Percentiles rank a stretch among this genome's conserved stretches.
Conservation (phyloP, 2,888 invertebrate species). For the Harmothoe impar region DNA sequence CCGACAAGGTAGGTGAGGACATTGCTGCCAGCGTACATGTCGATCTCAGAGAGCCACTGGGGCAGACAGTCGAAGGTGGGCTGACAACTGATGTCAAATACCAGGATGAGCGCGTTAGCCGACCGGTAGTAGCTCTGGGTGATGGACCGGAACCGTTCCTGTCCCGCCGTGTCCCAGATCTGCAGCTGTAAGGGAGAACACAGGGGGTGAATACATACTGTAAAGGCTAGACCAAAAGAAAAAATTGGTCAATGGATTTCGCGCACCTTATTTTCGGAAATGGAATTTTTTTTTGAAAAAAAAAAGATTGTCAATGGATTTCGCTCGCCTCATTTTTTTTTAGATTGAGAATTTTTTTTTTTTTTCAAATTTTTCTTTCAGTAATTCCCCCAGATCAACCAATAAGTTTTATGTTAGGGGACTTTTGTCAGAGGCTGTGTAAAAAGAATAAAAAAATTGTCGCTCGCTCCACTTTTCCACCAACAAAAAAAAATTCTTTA, state of each 20-base stretch:
- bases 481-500: too few species aligned
- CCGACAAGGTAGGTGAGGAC: slow-evolving; percentile 97
- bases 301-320: too few species aligned
- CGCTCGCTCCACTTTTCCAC: too few species aligned
- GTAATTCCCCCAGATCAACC: too few species aligned
- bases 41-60: slow-evolving; percentile 98
- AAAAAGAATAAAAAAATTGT: neutral
- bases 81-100: slow-evolving; percentile 98
- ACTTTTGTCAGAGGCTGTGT: too few species aligned
- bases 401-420: too few species aligned
- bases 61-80: slow-evolving; percentile 98
- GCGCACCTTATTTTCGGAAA: too few species aligned
- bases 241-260: too few species aligned
- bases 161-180: slow-evolving; percentile 99
- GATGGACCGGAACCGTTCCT: slow-evolving; percentile 96
- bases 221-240: slow-evolving; percentile 73
- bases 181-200: slow-evolving; percentile 89
- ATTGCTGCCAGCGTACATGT: slow-evolving; percentile 97
- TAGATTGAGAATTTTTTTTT: too few species aligned
- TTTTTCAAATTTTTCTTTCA: too few species aligned
- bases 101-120: slow-evolving; percentile 97
- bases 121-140: slow-evolving; percentile 99
- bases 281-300: too few species aligned
- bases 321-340: too few species aligned
- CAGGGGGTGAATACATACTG: neutral